Evolutionary conservation across 2,113 vertebrate genomes (phyloP), one percentile per base, ranked within the genome.

Genomic region (Tenebrosternarchus preto): DNA sequence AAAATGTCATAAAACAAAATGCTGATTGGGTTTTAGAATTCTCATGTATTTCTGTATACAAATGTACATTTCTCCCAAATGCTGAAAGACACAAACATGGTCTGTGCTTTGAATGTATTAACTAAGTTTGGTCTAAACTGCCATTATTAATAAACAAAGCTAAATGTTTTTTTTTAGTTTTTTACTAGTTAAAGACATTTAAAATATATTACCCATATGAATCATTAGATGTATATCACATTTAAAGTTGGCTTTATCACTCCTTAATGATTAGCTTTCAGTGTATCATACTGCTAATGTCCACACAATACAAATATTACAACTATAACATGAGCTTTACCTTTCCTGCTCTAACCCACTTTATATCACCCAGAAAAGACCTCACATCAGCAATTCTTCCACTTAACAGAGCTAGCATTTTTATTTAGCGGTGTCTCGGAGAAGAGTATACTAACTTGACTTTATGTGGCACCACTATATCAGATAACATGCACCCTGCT

Each of bases 321-420:
- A 53, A n/a, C 15, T 46, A 2, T 36, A 46, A 63, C 4, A 76
- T 60, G 15, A 74, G 25, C 25, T 15, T 46, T 22, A 8, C 50
- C 53, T 55, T 22, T 69, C 9, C 33, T 57, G 43, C 24, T 46
- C 27, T 59, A 75, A 22, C 55, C 9, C 39, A 76, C 39, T 64
- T 82, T 70, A 77, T 67, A 4, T 68, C 76, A 39, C 16, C 59
- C 68, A 36, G 68, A 12, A 59, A 57, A 27, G 61, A 56, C 27
- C 73, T n/a, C 25, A 1, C n/a, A 59, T 63, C 57, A 53, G 27
- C 61, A 24, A 27, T 46, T 31, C 46, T 64, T 33, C 25, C 25
- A 66, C 22, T 66, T 5, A 66, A 33, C 17, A 76, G 9, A 3
- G 43, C 43, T 11, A 33, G 12, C 8, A 27, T 22, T 64, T 71